Evolutionary conservation across 2,113 vertebrate species (phyloP).

Genomic region (Glareola pratincola): DNA sequence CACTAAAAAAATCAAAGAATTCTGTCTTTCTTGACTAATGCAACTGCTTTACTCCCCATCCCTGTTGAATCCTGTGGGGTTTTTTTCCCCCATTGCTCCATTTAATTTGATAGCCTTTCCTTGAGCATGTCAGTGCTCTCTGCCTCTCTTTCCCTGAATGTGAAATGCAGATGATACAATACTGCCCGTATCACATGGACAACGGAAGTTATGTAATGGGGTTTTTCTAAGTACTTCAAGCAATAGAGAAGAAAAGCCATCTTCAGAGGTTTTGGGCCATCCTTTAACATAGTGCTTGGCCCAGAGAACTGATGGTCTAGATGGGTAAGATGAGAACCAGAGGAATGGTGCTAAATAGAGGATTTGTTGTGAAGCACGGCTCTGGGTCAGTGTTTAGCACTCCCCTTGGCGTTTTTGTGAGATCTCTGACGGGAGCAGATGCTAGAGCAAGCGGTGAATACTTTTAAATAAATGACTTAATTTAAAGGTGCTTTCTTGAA

Average conservation of each 20-base stretch:
- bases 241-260: neutral
- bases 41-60: neutral
- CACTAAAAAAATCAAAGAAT: neutral
- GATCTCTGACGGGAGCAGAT: neutral
- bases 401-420: neutral
- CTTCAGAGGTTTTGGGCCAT: neutral
- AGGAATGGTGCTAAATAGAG: neutral
- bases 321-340: neutral
- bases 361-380: neutral
- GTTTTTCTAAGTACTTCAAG: neutral
- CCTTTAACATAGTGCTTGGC: neutral
- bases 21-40: neutral
- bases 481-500: neutral
- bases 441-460: neutral
- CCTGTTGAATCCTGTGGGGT: neutral
- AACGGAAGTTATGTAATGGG: neutral
- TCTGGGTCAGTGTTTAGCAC: fast-evolving
- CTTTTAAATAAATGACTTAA: neutral
- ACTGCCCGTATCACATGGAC: neutral
- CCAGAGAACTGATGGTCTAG: neutral
- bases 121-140: neutral
- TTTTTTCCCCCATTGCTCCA: neutral
- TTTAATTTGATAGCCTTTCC: neutral
- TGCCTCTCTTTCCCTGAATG: neutral
- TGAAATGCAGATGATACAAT: neutral